These are phyloP conservation scores for Augochlorella aurata DNA, from an alignment of 2,888 invertebrate species.

Conservation along the genomic window DNA sequence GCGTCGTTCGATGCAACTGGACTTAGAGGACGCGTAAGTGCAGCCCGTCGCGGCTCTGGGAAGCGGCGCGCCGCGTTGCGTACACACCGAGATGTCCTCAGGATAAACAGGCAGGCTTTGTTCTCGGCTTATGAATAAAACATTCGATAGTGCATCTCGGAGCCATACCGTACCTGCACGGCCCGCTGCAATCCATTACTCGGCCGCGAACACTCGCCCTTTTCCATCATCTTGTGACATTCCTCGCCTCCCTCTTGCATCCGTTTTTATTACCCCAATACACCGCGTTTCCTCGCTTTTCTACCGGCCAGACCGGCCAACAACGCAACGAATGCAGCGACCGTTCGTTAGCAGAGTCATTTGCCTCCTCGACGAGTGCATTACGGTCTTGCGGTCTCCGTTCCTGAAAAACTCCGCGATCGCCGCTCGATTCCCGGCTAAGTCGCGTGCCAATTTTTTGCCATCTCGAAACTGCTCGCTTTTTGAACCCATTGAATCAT, in stretches of 20 bases:
- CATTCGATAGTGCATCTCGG: constrained; percentile 81
- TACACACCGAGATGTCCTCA: constrained; percentile 79
- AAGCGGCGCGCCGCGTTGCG: constrained; percentile 69
- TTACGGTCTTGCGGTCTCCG: not conserved
- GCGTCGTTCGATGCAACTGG: constrained; percentile 47
- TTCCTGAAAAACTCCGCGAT: not conserved
- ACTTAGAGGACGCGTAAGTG: constrained; percentile 63
- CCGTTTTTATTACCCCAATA: constrained; percentile 15
- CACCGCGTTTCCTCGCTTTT: constrained; percentile 2
- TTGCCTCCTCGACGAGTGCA: not conserved
- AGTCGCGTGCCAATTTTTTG: not conserved
- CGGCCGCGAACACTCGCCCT: constrained; percentile 52
- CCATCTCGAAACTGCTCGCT: not conserved
- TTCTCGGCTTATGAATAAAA: constrained; percentile 81
- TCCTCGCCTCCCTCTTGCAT: constrained; percentile 21
- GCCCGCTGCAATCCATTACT: constrained; percentile 51
- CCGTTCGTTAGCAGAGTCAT: not conserved
- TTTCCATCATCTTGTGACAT: constrained; percentile 66
- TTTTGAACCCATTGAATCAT: not conserved
- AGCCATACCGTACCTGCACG: constrained; percentile 67
- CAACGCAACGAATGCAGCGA: not conserved
- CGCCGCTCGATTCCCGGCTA: not conserved
- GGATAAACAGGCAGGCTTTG: constrained; percentile 80
- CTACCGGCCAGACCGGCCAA: not conserved
- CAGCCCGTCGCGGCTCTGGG: constrained; percentile 62